Evolutionary conservation across 2,113 vertebrate genomes (phyloP).

Genomic region (Heteronetta atricapilla): DNA sequence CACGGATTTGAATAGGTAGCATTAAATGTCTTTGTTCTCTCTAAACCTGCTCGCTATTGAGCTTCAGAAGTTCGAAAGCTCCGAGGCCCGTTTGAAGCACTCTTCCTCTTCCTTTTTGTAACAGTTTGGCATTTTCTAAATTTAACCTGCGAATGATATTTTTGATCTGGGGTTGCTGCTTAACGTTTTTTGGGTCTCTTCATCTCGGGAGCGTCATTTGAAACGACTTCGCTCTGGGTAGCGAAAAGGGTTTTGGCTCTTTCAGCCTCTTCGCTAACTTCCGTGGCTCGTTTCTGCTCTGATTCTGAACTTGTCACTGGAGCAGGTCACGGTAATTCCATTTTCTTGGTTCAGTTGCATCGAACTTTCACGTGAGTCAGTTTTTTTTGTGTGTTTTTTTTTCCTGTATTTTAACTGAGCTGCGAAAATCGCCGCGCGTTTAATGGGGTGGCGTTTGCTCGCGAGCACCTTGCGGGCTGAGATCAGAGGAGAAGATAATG

Average conservation of each 20-base stretch:
- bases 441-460: conserved; percentile 20
- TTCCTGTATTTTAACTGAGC: neutral
- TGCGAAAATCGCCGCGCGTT: neutral
- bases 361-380: neutral
- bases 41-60: neutral
- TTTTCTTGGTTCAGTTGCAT: neutral
- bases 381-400: no score
- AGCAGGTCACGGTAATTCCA: neutral
- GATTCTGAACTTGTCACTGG: neutral
- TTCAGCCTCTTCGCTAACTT: neutral
- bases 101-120: neutral
- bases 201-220: neutral
- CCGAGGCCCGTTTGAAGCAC: neutral
- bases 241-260: conserved; percentile 19
- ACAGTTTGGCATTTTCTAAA: neutral
- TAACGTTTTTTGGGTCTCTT: neutral
- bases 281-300: neutral
- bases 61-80: conserved; percentile 36
- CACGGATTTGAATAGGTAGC: conserved; percentile 3
- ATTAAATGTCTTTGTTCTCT: conserved; percentile 36
- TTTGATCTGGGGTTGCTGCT: conserved; percentile 3
- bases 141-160: neutral
- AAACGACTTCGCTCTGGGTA: conserved; percentile 1
- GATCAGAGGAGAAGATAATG: conserved; percentile 4
- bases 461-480: neutral